These are phyloP conservation scores for Macrosiphum euphorbiae DNA, from an alignment of 2,888 invertebrate species.

Conservation along the genomic window DNA sequence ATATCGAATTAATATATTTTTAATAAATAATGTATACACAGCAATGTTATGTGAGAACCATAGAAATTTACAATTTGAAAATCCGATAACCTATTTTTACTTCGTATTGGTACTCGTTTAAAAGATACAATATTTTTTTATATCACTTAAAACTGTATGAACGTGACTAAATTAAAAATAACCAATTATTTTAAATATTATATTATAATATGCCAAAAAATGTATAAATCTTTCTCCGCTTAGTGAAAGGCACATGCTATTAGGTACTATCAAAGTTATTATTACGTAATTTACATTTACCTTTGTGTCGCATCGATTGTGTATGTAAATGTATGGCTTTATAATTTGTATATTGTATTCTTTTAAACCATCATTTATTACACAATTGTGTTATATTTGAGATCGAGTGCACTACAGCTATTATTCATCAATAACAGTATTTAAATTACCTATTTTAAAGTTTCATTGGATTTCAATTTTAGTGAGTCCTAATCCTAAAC, in stretches of 20 bases:
- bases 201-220: not conserved
- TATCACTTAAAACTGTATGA: not conserved
- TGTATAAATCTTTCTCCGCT: not conserved
- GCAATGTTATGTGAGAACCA: not conserved
- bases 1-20: not conserved
- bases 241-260: not conserved
- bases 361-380: not conserved
- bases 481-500: not conserved
- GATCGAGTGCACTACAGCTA: not conserved
- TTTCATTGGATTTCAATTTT: not conserved
- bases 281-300: not conserved
- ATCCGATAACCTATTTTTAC: not conserved
- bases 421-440: not conserved
- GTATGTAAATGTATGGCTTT: not conserved
- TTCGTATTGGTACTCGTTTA: not conserved
- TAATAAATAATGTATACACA: not conserved
- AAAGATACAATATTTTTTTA: not conserved
- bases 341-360: not conserved
- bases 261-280: not conserved
- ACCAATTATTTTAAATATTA: not conserved
- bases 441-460: not conserved
- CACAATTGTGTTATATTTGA: not conserved
- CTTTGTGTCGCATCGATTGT: not conserved
- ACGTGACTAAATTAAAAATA: not conserved
- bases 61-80: not conserved